Base-by-base conservation (phyloP, 1,140 invertebrate species). In the Fopius arisanus region DNA sequence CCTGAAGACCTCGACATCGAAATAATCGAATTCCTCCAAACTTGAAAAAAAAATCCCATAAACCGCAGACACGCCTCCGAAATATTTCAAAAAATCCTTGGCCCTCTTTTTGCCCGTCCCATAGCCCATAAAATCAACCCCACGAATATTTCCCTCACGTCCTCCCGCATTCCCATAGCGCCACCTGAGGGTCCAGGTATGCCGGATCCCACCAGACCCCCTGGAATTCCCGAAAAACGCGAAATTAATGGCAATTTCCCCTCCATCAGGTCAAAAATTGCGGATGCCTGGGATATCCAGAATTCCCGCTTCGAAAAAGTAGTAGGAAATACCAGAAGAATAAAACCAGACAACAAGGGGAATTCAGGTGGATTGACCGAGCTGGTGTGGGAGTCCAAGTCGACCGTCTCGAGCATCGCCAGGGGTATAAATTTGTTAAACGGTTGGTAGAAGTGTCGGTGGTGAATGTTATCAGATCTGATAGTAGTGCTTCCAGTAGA, bases 401-500 rank as follows among this genome's bases (percentile, higher is more conserved):
- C n/a, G n/a, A n/a, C n/a, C n/a, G n/a, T n/a, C n/a, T n/a, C n/a
- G n/a, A n/a, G n/a, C n/a, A n/a, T 12, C 12, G 1, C 23, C 5
- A 26, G n/a, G 29, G 67, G 33, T 31, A 1, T 19, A 73, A 28
- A 21, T 19, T 54, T 12, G 12, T 62, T 10, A 63, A 54, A 76
- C 26, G 54, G 75, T 72, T 77, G 68, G 66, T 77, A 77, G 28
- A 48, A 62, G 51, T 67, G 31, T 28, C 29, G 29, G 74, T 72
- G 71, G 73, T 78, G 67, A 70, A 66, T n/a, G 74, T 71, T 70
- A n/a, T 73, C 59, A 26, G 70, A 6, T 79, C 77, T 73, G 75
- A 67, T 75, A 80, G 77, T 81, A 80, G 67, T 29, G 23, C 14
- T 41, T 71, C 41, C 26, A 59, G 63, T 67, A 69, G 68, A 66